Percentiles rank a stretch among this genome's conserved stretches.
Evolutionary conservation across 2,797 vertebrate species (phyloP).

Genomic region (Tamandua tetradactyla): DNA sequence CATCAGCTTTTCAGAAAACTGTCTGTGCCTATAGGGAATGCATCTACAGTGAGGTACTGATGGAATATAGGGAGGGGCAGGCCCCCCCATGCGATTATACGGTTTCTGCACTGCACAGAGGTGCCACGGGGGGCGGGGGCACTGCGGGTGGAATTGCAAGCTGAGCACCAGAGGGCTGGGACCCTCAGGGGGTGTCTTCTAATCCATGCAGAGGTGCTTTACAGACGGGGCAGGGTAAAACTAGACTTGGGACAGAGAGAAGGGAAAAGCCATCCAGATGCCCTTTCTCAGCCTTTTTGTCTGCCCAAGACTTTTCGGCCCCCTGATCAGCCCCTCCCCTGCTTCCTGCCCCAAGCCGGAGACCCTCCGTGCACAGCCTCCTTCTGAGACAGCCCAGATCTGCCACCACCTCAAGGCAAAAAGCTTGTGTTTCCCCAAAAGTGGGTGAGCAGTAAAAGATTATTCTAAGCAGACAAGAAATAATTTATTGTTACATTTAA

Average conservation of each 20-base stretch:
- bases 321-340: background rate
- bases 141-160: background rate
- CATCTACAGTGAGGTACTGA: background rate
- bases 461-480: constrained; percentile 65
- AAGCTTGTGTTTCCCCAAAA: background rate
- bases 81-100: background rate
- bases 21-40: background rate
- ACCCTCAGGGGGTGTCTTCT: background rate
- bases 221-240: background rate
- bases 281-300: background rate
- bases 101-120: background rate
- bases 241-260: background rate
- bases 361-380: background rate
- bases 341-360: background rate
- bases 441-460: constrained; percentile 32
- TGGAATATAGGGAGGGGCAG: rapidly evolving
- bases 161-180: background rate
- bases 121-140: background rate
- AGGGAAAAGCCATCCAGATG: rapidly evolving
- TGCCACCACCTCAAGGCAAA: constrained; percentile 28
- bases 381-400: background rate
- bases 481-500: constrained; percentile 74
- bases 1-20: background rate
- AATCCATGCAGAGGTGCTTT: background rate
- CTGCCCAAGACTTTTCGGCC: background rate